Base-by-base conservation (phyloP, 2,797 vertebrate genomes). In the Chromis chromis region DNA sequence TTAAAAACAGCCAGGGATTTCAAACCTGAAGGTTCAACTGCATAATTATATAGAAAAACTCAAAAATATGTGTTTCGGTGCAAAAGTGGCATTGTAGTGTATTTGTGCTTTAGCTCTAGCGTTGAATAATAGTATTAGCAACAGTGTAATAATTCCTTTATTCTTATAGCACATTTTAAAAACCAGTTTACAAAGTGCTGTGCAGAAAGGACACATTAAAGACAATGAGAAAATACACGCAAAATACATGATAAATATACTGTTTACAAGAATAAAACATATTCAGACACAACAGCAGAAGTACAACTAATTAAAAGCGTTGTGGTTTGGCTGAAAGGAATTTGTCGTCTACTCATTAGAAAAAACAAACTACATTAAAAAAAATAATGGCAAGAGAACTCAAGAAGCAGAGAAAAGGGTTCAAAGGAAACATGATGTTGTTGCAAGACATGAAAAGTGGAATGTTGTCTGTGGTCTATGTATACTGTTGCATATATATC, bases 181-280 rank as follows among this genome's bases (percentile, higher is more conserved):
- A 84, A 65, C 42, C 68, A 60, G 46, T 68, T 81, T 70, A 82
- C 73, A 84, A 84, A 83, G 61, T 79, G 75, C 70, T 79, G 70
- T 76, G 66, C 33, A 75, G 31, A 70, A 64, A 72, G 12, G 70
- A 67, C 39, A 67, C 17, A 60, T 25, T 65, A 17, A 40, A 68
- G 39, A 80, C 33, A 62, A 40, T 56, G 40, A 67, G 17, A 74
- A 65, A 62, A 53, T 69, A 24, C 53, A 77, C 66, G 50, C 9
- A 74, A 74, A 63, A 64, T 48, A 69, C 54, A 76, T 39, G 56
- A 25, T 12, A 64, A 75, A 70, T 52, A 71, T 39, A 57, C 7
- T 1, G n/a, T 69, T 67, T 55, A 55, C 63, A 50, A 69, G n/a
- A 77, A 42, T 44, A n/a, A 84, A 79, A 65, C 19, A 24, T 21